phyloP scores from a whole-genome alignment of 1,140 invertebrate genomes.

The Bathynomus jamesi region DNA sequence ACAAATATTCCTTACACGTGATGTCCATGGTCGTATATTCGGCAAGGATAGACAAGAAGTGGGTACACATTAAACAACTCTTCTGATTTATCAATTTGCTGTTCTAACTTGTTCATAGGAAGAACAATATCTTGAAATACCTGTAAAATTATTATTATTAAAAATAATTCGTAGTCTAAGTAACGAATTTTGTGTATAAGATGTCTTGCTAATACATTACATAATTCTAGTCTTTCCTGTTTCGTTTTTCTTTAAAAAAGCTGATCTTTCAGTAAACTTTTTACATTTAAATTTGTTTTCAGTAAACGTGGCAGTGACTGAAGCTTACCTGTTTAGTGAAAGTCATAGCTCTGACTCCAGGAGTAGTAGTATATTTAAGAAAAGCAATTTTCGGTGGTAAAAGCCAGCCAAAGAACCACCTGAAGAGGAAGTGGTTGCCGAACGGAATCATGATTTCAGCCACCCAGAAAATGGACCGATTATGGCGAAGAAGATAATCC shows the following conservation, averaged over 20 bases:
- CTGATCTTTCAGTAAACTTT: no score
- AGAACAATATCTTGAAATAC: conserved; percentile 54
- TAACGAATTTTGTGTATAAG: no score
- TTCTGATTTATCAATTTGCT: conserved; percentile 48
- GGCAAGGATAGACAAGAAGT: conserved; percentile 51
- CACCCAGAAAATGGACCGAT: conserved; percentile 53
- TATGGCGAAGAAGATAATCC: conserved; percentile 51
- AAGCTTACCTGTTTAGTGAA: conserved; percentile 48
- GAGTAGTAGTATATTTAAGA: conserved; percentile 50
- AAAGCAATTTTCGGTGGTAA: conserved; percentile 49
- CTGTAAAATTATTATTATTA: conserved; percentile 34
- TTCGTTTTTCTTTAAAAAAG: no score
- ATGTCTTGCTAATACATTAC: no score
- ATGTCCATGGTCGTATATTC: conserved; percentile 49
- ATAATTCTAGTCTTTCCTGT: no score
- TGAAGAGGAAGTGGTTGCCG: conserved; percentile 46
- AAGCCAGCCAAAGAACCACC: conserved; percentile 44
- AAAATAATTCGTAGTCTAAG: no score
- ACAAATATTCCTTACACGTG: no score
- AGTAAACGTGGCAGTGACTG: no score
- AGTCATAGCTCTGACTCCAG: conserved; percentile 50
- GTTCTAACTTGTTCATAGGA: conserved; percentile 48
- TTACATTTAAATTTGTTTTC: no score
- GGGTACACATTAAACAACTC: conserved; percentile 51
- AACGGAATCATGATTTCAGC: conserved; percentile 50